phyloP scores from a whole-genome alignment of 2,888 invertebrate genomes.

The Neocrepidodera transversa region DNA sequence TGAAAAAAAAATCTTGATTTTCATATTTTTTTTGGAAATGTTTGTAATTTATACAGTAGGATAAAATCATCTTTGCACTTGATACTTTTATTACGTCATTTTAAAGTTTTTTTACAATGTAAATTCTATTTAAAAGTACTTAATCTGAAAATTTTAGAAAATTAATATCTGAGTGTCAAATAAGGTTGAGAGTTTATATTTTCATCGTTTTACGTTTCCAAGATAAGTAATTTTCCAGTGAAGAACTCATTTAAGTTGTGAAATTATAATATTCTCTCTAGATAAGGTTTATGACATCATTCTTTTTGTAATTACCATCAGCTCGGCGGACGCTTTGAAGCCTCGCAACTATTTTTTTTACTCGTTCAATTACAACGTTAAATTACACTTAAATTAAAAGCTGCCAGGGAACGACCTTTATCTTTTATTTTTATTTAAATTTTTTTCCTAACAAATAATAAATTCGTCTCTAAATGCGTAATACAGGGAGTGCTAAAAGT shows the following conservation, averaged over 20 bases:
- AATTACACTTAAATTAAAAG: constrained; percentile 4
- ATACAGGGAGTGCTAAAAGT: no score
- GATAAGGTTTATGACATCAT: constrained; percentile 21
- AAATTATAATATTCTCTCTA: constrained; percentile 12
- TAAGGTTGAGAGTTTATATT: background rate
- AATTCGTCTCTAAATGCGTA: no score
- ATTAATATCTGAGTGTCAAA: no score
- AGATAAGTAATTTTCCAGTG: constrained; percentile 15
- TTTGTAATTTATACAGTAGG: no score
- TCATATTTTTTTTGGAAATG: no score
- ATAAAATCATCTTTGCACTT: no score
- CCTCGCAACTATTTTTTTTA: constrained; percentile 3
- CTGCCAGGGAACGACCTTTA: background rate
- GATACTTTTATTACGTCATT: no score
- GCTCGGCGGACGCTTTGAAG: constrained; percentile 1
- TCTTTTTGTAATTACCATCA: constrained; percentile 15
- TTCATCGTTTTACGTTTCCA: background rate
- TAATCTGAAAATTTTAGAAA: no score
- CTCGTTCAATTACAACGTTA: background rate
- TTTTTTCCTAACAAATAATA: no score
- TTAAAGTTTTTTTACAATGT: no score
- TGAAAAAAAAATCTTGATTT: no score
- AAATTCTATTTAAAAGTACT: no score
- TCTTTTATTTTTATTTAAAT: background rate
- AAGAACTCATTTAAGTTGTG: constrained; percentile 19